phyloP scores from a whole-genome alignment of 2,797 vertebrate species.

The Mallotus villosus region DNA sequence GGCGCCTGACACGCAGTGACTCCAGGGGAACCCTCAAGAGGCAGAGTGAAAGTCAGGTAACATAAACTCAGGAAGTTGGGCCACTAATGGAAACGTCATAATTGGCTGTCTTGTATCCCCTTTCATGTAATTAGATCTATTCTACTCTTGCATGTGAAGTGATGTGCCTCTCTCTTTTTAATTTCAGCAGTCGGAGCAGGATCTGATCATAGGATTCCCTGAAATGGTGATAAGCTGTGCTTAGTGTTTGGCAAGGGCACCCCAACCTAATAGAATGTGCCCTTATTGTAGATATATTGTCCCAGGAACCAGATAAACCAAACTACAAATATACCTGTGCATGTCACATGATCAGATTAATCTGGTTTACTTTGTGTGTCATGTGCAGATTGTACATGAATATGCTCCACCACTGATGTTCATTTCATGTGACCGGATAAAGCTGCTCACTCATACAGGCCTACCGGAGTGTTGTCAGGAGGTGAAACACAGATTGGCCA shows the following conservation, averaged over 20 bases:
- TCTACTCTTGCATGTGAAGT: background rate
- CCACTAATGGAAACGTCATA: background rate
- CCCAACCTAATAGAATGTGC: conserved; percentile 36
- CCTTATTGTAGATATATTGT: background rate
- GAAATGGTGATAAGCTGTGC: conserved; percentile 66
- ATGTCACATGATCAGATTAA: background rate
- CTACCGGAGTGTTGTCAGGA: background rate
- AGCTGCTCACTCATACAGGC: conserved; percentile 1
- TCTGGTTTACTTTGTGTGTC: conserved; percentile 25
- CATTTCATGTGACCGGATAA: background rate
- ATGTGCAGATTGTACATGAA: background rate
- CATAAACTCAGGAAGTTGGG: background rate
- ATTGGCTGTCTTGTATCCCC: background rate
- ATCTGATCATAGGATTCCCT: conserved; percentile 64
- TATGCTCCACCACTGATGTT: background rate
- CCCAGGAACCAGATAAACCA: conserved; percentile 17
- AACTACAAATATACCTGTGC: background rate
- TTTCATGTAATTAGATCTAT: background rate
- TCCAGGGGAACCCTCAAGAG: conserved; percentile 70
- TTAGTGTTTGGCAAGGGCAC: conserved; percentile 33
- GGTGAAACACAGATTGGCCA: background rate
- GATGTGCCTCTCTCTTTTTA: background rate
- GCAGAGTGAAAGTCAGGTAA: conserved; percentile 70
- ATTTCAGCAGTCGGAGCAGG: conserved; percentile 63
- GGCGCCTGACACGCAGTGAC: conserved; percentile 70